Evolutionary conservation across 2,888 invertebrate species (phyloP), one percentile per base, ranked within the genome.

Genomic region (Acronicta psi): DNA sequence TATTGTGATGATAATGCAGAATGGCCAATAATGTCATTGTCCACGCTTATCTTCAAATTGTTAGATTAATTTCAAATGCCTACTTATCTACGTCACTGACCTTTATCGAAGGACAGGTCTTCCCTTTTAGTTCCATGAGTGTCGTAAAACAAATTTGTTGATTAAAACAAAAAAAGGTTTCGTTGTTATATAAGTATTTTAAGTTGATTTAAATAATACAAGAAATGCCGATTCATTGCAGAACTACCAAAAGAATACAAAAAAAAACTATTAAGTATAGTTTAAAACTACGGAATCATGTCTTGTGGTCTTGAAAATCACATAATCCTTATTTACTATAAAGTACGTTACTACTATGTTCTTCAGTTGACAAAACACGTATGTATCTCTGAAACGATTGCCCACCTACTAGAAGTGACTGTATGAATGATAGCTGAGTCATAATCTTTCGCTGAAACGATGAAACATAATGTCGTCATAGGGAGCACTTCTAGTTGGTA

Each of bases 371-470:
- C 50, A 59, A 59, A 50, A 59, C 31, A 37, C 51, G 20, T 18
- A 44, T 29, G 44, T 29, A 31, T 31, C 20, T 47, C 63, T 66
- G 41, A 51, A 51, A 76, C 69, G 62, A 72, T 75, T 73, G 59
- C 62, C 75, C 70, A 79, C 80, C 74, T 70, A 79, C 80, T 82
- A 82, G 80, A 81, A 79, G 79, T 75, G 80, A 69, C 76, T 71
- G 78, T 80, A 77, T 84, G 82, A 86, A 83, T 81, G 82, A 79
- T 72, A 72, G 71, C 75, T 87, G 85, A 91, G 80, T 91, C 83
- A 91, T 77, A 59, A 60, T 81, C 80, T 85, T 91, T 88, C 87
- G 78, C 86, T 89, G 91, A 88, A 90, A 85, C 81, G 83, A 87
- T 90, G 89, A 89, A 87, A 79, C 88, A 86, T 76, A 59, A 65